Conservation (phyloP, 2,888 invertebrate genomes). For the Caenorhabditis sp. region DNA sequence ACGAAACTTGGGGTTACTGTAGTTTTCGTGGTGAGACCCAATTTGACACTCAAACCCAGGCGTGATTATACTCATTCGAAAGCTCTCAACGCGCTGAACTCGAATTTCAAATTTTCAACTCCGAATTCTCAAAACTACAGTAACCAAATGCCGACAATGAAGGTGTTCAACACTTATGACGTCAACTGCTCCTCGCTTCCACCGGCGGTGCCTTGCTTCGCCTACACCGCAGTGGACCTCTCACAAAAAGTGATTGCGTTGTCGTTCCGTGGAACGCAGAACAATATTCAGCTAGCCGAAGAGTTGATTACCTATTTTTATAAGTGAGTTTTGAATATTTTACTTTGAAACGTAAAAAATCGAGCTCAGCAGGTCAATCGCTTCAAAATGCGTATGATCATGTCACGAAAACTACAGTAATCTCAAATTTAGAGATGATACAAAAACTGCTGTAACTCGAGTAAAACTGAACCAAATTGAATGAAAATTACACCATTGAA, state of each 20-base stretch:
- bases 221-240: constrained; percentile 53
- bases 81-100: not conserved
- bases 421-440: no score
- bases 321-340: constrained; percentile 38
- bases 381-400: not conserved
- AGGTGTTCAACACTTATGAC: constrained; percentile 26
- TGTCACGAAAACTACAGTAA: not conserved
- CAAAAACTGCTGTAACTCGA: no score
- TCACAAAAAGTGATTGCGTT: constrained; percentile 50
- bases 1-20: constrained; percentile 6
- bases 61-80: not conserved
- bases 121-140: constrained; percentile 7
- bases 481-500: not conserved
- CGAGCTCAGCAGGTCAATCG: not conserved
- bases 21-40: constrained; percentile 26
- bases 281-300: constrained; percentile 21
- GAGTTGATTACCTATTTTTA: constrained; percentile 44
- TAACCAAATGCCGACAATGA: constrained; percentile 55
- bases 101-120: not conserved
- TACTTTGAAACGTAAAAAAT: no score
- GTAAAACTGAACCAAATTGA: no score
- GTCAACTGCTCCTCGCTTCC: constrained; percentile 35
- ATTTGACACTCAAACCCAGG: not conserved
- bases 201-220: constrained; percentile 45
- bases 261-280: constrained; percentile 42